Evolutionary conservation across 2,888 invertebrate genomes (phyloP).

Genomic region (Yponomeuta malinellus): DNA sequence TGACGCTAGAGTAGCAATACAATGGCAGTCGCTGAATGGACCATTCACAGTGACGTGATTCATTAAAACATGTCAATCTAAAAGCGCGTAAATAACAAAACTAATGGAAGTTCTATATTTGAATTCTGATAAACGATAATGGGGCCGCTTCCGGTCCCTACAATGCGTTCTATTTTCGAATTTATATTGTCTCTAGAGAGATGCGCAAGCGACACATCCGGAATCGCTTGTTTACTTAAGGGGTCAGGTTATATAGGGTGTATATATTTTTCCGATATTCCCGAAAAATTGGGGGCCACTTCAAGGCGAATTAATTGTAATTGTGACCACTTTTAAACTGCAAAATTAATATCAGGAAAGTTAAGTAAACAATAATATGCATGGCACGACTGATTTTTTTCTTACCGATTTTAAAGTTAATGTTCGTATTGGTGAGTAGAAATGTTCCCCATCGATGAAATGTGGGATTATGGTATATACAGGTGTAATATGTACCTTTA

Average conservation of each 20-base stretch:
- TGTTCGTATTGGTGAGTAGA: too few relatives aligned
- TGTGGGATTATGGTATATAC: too few relatives aligned
- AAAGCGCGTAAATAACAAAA: conserved; percentile 6
- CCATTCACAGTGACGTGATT: neutral
- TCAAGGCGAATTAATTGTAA: too few relatives aligned
- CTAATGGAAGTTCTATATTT: conserved; percentile 30
- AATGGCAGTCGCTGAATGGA: neutral
- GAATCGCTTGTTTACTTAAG: neutral
- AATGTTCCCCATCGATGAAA: too few relatives aligned
- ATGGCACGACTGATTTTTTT: too few relatives aligned
- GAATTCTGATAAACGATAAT: conserved; percentile 47
- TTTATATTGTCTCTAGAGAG: conserved; percentile 15
- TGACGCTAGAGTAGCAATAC: neutral
- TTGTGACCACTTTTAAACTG: too few relatives aligned
- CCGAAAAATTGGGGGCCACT: too few relatives aligned
- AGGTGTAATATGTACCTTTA: too few relatives aligned
- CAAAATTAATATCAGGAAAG: too few relatives aligned
- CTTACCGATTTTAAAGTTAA: too few relatives aligned
- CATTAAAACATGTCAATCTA: conserved; percentile 5
- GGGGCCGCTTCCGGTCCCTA: conserved; percentile 23
- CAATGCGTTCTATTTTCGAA: conserved; percentile 17
- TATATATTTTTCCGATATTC: neutral
- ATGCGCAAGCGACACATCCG: conserved; percentile 15
- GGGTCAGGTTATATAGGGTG: neutral
- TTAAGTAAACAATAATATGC: too few relatives aligned